A percentile compares a stretch with the other conserved stretches of the same genome.
phyloP scores from a whole-genome alignment of 2,888 invertebrate genomes.

The Morpho achilles region DNA sequence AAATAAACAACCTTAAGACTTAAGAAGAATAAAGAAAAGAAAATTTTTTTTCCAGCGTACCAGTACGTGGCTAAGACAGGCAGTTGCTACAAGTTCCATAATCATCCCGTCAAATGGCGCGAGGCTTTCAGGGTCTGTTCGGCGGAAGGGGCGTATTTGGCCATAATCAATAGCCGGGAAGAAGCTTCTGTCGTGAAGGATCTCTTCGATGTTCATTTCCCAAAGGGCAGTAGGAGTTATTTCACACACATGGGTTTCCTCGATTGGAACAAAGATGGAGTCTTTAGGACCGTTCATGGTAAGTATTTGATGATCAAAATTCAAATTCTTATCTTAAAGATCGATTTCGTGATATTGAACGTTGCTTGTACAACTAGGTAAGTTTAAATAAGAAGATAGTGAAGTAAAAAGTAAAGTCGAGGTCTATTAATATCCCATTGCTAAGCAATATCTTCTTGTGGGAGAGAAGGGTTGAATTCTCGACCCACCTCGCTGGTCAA shows the following conservation, averaged over 20 bases:
- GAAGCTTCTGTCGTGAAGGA: conserved; percentile 20
- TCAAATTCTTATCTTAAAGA: too few species aligned
- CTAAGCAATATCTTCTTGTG: too few species aligned
- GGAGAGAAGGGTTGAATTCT: too few species aligned
- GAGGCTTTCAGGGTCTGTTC: conserved; percentile 20
- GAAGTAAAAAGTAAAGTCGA: too few species aligned
- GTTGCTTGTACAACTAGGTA: too few species aligned
- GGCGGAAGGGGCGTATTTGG: conserved; percentile 25
- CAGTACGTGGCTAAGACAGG: background rate
- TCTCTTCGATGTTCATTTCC: conserved; percentile 12
- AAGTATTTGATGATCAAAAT: background rate
- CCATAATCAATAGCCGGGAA: conserved; percentile 22
- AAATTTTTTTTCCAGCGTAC: conserved; percentile 8
- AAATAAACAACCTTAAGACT: too few species aligned
- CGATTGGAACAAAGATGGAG: conserved; percentile 30
- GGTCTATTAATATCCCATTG: too few species aligned
- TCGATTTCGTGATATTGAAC: too few species aligned
- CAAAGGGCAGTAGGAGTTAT: background rate
- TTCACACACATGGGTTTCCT: conserved; percentile 21
- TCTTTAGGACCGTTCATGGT: conserved; percentile 32
- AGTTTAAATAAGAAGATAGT: too few species aligned
- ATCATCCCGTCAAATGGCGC: conserved; percentile 9
- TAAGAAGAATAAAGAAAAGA: too few species aligned
- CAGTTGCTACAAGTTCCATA: conserved; percentile 22
- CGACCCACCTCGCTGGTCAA: too few species aligned